phyloP scores from a whole-genome alignment of 2,888 invertebrate species.

The Oxytorus armatus region DNA sequence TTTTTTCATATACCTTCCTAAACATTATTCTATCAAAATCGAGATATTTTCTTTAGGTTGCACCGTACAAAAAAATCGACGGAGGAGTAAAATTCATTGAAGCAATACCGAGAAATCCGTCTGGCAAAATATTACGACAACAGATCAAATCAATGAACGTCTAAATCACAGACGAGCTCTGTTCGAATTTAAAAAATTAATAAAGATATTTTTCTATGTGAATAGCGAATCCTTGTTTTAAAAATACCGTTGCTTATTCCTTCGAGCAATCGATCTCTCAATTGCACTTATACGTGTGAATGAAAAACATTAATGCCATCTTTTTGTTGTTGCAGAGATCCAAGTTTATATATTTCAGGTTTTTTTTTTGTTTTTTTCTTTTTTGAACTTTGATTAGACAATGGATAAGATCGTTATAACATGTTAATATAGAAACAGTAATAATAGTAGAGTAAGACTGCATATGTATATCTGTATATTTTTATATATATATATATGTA shows the following conservation, averaged over 20 bases:
- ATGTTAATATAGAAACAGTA: slow-evolving; percentile 79
- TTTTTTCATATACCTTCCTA: background rate
- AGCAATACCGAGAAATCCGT: slow-evolving; percentile 85
- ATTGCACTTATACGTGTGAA: background rate
- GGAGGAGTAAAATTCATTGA: slow-evolving; percentile 86
- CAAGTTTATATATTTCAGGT: slow-evolving; percentile 76
- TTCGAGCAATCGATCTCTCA: too few relatives aligned
- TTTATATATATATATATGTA: slow-evolving; percentile 59
- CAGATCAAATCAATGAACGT: slow-evolving; percentile 71
- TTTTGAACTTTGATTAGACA: slow-evolving; percentile 79
- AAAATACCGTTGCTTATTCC: too few relatives aligned
- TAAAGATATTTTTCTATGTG: background rate
- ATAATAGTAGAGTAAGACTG: slow-evolving; percentile 79
- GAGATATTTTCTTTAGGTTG: slow-evolving; percentile 85
- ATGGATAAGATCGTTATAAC: slow-evolving; percentile 78
- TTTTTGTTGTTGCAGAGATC: slow-evolving; percentile 73
- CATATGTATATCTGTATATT: slow-evolving; percentile 73
- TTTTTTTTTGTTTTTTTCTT: slow-evolving; percentile 35
- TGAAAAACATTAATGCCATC: slow-evolving; percentile 3
- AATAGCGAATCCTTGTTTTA: background rate
- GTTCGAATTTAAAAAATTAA: background rate
- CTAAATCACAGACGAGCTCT: background rate
- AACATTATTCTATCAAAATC: too few relatives aligned
- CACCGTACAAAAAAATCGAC: slow-evolving; percentile 90
- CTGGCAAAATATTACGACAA: slow-evolving; percentile 86